Evolutionary conservation across 2,113 vertebrate species (phyloP), one percentile per base, ranked within the genome.

Genomic region (Gavia stellata): DNA sequence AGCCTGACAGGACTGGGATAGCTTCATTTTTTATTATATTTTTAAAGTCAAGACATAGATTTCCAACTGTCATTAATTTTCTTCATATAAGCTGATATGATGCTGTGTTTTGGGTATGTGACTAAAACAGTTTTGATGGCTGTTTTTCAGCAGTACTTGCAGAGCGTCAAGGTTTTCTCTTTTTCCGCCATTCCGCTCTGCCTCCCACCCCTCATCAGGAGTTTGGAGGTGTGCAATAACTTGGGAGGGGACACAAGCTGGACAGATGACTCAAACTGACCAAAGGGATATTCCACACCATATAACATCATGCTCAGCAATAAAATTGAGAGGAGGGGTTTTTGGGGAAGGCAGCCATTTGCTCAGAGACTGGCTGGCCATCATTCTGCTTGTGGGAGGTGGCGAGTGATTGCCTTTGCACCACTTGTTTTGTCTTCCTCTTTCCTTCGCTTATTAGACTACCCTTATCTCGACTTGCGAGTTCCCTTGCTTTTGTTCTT

Each of bases 401-500:
- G 58, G 12, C 0, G 0, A 77, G 58, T 19, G 38, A 66, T 25
- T 47, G 34, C 34, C 44, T 86, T 65, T 77, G 23, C 19, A 61
- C 42, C 11, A 33, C 26, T 49, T 44, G 14, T 28, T 78, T 78
- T 59, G 19, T 67, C 59, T 31, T 68, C 28, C 49, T 86, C 75
- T 58, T 63, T 58, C 56, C 42, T 83, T 88, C 4, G 3, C 13
- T 82, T 44, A 26, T 29, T 18, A 72, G 63, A 18, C 17, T 55
- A 44, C 11, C 45, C n/a, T 71, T 66, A 66, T 6, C 52, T 58
- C 1, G 1, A 18, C 34, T 40, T 1, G 0, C 0, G 6, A 63
- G 21, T 18, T 88, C 40, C 44, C 25, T 26, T 52, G 25, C 36
- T 91, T 84, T 47, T 40, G 20, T 11, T 33, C 33, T 38, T 66